phyloP scores from a whole-genome alignment of 2,888 invertebrate species.

The Philhelius pedissequus region DNA sequence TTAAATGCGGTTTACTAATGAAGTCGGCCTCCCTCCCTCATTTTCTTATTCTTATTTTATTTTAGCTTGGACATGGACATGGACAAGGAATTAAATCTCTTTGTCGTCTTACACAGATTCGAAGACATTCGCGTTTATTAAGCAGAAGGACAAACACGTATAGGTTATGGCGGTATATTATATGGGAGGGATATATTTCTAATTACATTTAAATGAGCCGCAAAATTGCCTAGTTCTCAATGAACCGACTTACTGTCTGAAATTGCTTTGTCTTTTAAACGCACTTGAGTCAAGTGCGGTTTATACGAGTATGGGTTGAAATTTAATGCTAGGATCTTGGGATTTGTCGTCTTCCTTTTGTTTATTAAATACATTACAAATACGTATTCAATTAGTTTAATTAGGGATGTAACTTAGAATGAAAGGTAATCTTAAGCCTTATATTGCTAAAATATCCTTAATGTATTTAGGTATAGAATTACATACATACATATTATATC shows the following conservation, averaged over 20 bases:
- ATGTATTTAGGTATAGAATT: no score
- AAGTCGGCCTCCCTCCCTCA: not conserved
- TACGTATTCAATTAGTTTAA: conserved; percentile 2
- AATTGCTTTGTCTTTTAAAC: not conserved
- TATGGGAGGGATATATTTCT: conserved; percentile 41
- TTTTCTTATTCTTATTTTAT: not conserved
- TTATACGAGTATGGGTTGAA: not conserved
- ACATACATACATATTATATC: no score
- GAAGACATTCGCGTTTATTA: not conserved
- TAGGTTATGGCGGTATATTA: not conserved
- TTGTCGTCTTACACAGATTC: not conserved
- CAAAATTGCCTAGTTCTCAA: conserved; percentile 56
- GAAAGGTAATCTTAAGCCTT: not conserved
- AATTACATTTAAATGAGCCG: conserved; percentile 59
- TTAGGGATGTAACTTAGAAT: not conserved
- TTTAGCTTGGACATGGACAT: no score
- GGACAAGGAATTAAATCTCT: conserved; percentile 17
- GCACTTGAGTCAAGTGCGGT: not conserved
- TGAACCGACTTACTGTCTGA: conserved; percentile 35
- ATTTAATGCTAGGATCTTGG: not conserved
- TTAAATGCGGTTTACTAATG: conserved; percentile 48
- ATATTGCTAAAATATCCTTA: no score
- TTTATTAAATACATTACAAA: not conserved
- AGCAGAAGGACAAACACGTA: not conserved
- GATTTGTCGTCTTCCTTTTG: not conserved